A percentile compares a stretch with the other conserved stretches of the same genome.
Evolutionary conservation across 92 coral and sea anemone species (phyloP).

Genomic region (Umimayanthus chanpuru): DNA sequence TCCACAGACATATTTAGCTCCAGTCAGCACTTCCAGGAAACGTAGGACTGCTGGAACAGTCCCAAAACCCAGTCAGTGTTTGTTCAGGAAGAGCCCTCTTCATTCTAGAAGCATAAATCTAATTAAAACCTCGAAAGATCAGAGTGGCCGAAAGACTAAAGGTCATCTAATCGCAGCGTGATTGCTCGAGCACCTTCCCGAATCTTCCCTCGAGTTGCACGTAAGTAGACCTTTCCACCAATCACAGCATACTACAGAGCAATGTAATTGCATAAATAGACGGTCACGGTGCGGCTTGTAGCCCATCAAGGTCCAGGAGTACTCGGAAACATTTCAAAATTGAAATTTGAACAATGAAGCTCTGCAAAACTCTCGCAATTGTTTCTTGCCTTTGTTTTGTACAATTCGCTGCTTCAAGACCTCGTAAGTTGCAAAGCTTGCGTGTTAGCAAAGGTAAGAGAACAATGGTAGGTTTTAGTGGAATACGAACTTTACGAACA

Average conservation of each 20-base stretch:
- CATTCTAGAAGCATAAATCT: neutral
- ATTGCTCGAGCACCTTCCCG: neutral
- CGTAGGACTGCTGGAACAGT: neutral
- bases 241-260: neutral
- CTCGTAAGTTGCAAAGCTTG: neutral
- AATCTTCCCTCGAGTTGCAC: slow-evolving; percentile 13
- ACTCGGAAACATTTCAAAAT: neutral
- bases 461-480: neutral
- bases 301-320: neutral
- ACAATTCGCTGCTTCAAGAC: slow-evolving; percentile 9
- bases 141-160: neutral
- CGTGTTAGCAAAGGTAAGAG: neutral
- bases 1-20: neutral
- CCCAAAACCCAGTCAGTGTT: neutral
- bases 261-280: neutral
- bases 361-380: slow-evolving; percentile 2
- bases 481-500: no score
- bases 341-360: slow-evolving; percentile 4
- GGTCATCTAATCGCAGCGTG: slow-evolving; percentile 9
- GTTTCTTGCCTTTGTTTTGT: neutral
- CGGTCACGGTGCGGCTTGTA: neutral
- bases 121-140: neutral
- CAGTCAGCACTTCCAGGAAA: neutral
- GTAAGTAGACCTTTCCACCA: slow-evolving; percentile 6
- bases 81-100: neutral